These are phyloP conservation scores for Capreolus pygargus DNA, from an alignment of 2,113 vertebrate species.

Conservation along the genomic window DNA sequence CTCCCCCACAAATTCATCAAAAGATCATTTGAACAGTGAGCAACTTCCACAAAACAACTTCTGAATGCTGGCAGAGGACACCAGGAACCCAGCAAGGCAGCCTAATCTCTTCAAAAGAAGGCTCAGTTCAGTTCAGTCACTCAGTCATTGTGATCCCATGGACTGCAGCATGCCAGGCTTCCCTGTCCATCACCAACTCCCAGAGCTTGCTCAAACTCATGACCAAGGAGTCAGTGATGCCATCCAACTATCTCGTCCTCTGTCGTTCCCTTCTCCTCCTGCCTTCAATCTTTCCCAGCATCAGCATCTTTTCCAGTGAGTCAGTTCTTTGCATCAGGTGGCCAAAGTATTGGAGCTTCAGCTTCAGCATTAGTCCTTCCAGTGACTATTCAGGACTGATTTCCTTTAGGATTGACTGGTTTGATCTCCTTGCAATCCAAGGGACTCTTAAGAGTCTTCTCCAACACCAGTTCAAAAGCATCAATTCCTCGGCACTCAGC, in stretches of 20 bases:
- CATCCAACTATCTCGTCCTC: neutral
- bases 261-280: neutral
- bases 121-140: neutral
- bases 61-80: neutral
- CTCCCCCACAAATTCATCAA: neutral
- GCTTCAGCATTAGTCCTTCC: neutral
- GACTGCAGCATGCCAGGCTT: neutral
- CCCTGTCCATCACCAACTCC: neutral
- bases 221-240: neutral
- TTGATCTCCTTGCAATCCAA: neutral
- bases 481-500: neutral
- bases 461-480: neutral
- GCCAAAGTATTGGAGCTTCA: neutral
- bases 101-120: neutral
- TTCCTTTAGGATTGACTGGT: neutral
- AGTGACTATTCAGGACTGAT: neutral
- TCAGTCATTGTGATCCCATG: neutral
- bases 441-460: neutral
- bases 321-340: neutral
- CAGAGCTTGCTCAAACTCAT: neutral
- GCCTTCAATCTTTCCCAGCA: neutral
- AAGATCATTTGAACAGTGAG: neutral
- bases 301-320: neutral
- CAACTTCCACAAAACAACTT: neutral
- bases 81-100: neutral